Base-by-base conservation (phyloP, 1,140 invertebrate species). In the Diuraphis noxia region DNA sequence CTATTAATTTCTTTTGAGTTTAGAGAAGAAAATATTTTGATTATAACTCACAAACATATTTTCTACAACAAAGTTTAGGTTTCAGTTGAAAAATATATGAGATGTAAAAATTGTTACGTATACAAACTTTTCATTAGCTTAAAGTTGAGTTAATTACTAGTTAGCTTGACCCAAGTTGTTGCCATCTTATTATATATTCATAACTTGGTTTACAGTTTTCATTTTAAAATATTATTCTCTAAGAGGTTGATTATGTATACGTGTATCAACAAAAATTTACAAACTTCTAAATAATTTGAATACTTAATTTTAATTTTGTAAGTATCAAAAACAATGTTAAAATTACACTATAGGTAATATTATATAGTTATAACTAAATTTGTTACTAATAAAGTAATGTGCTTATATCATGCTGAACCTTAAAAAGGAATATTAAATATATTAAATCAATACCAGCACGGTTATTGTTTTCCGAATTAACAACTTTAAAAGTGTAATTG, bases 161-260 rank as follows among this genome's bases (percentile, higher is more conserved):
- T 86, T 86, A 34, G 84, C 84, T 86, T 49, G 84, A 86, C 84
- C 41, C n/a, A 46, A 86, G 84, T 86, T 86, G n/a, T 86, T 86
- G 40, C 41, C 84, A 23, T 49, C 43, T 86, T 36, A 86, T 86
- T 36, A 86, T 49, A 6, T 49, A 86, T 86, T 86, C 41, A 86
- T 49, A 49, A 46, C 84, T 86, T 34, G 7, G 25, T 86, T 86
- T 86, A 49, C 84, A 49, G 43, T 86, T 86, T 49, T 86, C 36
- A 86, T 49, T 86, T 49, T 86, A 49, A 86, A 82, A 82, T 82
- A 72, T 72, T 72, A 82, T 82, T 38, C 36, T 38, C 79, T 82
- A 82, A 86, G 43, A 86, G 43, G 43, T 85, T 86, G 40, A 84
- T 84, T 41, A 46, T 43, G 40, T 81, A 46, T 43, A 46, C 30